A percentile compares a stretch with the other conserved stretches of the same genome.
phyloP scores from a whole-genome alignment of 2,888 invertebrate genomes.

The Hymenopus coronatus region DNA sequence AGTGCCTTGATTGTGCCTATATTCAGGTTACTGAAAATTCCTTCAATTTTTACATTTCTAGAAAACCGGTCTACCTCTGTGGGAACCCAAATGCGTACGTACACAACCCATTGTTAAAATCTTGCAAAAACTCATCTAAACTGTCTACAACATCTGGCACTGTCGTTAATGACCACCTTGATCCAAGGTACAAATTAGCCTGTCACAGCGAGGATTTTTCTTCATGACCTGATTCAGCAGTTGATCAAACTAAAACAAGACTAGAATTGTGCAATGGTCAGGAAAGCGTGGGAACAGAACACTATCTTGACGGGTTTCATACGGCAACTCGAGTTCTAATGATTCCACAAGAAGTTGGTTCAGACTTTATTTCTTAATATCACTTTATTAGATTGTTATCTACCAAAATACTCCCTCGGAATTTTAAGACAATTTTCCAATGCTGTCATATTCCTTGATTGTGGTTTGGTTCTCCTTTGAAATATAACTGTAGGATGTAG shows the following conservation, averaged over 20 bases:
- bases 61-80: not conserved
- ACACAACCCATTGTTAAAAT: not conserved
- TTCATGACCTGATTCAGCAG: not conserved
- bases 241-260: not conserved
- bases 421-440: no score
- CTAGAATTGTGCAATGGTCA: not conserved
- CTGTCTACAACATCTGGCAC: not conserved
- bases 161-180: not conserved
- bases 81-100: not conserved
- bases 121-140: not conserved
- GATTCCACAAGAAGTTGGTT: no score
- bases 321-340: no score
- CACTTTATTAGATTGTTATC: no score
- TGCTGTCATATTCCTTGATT: no score
- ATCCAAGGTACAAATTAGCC: not conserved
- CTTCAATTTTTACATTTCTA: not conserved
- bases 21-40: not conserved
- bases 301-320: not conserved
- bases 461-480: no score
- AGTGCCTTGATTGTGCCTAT: not conserved
- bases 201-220: not conserved
- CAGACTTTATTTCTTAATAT: no score
- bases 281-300: not conserved
- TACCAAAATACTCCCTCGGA: no score
- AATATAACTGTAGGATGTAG: no score